Percentiles rank a stretch among this genome's conserved stretches.
These are phyloP conservation scores for Rugalucina vietnamica DNA, from an alignment of 2,888 invertebrate species.

Conservation along the genomic window DNA sequence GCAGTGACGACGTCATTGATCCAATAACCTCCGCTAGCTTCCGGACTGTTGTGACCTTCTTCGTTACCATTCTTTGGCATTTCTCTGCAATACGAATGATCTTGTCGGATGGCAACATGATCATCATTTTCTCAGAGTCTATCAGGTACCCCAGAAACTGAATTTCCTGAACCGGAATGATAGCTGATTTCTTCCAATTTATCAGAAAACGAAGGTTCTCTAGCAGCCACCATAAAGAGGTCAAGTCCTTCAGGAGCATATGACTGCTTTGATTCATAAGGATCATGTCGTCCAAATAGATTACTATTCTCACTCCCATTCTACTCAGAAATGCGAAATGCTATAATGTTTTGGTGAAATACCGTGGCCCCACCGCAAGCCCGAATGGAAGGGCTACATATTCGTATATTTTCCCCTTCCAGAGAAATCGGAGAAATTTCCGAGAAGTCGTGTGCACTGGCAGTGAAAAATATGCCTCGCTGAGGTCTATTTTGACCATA, in stretches of 20 bases:
- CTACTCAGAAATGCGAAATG: conserved; percentile 2
- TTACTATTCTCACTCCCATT: conserved; percentile 16
- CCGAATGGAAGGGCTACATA: neutral
- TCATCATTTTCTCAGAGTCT: neutral
- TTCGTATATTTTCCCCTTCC: neutral
- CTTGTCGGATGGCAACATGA: neutral
- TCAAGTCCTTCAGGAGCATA: neutral
- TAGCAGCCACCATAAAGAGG: neutral
- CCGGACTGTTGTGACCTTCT: neutral
- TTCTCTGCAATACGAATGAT: neutral
- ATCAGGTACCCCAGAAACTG: conserved; percentile 21
- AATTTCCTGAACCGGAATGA: conserved; percentile 10
- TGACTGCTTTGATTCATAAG: conserved; percentile 6
- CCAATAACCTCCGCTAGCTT: neutral
- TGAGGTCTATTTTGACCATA: neutral
- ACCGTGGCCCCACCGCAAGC: conserved; percentile 8
- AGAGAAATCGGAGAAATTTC: neutral
- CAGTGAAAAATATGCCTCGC: neutral
- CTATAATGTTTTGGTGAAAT: conserved; percentile 36
- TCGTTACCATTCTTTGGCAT: too few species aligned
- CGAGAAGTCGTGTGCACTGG: too few species aligned
- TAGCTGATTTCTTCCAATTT: conserved; percentile 10
- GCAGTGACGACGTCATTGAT: neutral
- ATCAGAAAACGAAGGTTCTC: conserved; percentile 13
- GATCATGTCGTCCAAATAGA: conserved; percentile 36